Evolutionary conservation across 2,113 vertebrate genomes (phyloP).

Genomic region (Vombatus ursinus): DNA sequence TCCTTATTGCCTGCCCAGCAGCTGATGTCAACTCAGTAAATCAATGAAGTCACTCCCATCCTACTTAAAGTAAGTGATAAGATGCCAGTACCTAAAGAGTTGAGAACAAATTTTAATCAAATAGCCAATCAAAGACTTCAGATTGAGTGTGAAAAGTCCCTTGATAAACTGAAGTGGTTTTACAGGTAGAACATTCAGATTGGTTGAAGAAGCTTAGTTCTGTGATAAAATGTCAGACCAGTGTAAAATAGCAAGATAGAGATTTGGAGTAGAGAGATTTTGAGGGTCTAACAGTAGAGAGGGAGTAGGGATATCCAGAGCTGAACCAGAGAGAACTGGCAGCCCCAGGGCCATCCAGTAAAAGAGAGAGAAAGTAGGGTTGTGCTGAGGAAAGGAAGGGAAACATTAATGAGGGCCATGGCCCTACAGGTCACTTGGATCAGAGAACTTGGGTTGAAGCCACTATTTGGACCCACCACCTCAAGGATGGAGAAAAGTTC

Average conservation of each 20-base stretch:
- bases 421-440: background rate
- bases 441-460: background rate
- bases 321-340: background rate
- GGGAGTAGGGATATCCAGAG: background rate
- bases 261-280: background rate
- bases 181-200: background rate
- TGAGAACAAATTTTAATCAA: no score
- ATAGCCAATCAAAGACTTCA: background rate
- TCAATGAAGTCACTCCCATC: background rate
- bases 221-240: background rate
- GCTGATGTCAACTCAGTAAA: background rate
- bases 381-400: background rate
- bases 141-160: background rate
- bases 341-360: background rate
- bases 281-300: background rate
- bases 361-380: background rate
- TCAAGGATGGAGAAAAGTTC: background rate
- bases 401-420: background rate
- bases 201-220: background rate
- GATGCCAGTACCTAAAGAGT: background rate
- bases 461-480: background rate
- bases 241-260: background rate
- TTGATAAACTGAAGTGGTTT: background rate
- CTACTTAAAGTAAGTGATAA: background rate
- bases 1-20: background rate